Base-by-base conservation (phyloP, 2,113 vertebrate species). In the Capreolus pygargus region DNA sequence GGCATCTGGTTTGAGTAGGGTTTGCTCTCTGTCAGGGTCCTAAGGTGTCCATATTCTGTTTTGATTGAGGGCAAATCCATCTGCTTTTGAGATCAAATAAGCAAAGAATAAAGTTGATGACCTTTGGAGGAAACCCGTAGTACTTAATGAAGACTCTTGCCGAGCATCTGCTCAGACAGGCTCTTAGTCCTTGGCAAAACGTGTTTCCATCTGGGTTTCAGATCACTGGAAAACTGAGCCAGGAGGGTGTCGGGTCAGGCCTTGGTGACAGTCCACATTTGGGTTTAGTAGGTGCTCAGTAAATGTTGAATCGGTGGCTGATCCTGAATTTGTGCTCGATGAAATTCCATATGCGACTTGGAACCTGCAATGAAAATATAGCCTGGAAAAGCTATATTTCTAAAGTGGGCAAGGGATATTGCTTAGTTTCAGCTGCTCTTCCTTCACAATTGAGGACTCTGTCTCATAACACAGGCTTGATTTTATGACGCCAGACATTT, bases 61-160 rank as follows among this genome's bases (percentile, higher is more conserved):
- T 84, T 96, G 57, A 92, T 74, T 55, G 57, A 84, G 36, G 60
- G 25, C 36, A 86, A 54, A 76, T 64, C 60, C 47, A 28, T 82
- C 39, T 96, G 81, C 50, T 84, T 88, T 96, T 95, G 52, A 88
- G 76, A 93, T 95, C 86, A 94, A 78, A 55, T 94, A 64, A 90
- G 88, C 57, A 86, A 86, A 81, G 88, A 54, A 81, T 76, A 55
- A 91, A 76, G 86, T 58, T 47, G 87, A 52, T 86, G 39, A 47
- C 67, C 15, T 93, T 83, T 91, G 57, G 28, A 96, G 47, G 50
- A 74, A 83, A 95, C 83, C 36, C 16, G 2, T 16, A 61, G 45
- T 15, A 25, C 58, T 45, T 55, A 21, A 6, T 43, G 47, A 52
- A 84, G 54, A 50, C n/a, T 60, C 8, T 84, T 36, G 52, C n/a